Base-by-base conservation (phyloP, 2,797 vertebrate genomes). In the Myotis daubentonii region DNA sequence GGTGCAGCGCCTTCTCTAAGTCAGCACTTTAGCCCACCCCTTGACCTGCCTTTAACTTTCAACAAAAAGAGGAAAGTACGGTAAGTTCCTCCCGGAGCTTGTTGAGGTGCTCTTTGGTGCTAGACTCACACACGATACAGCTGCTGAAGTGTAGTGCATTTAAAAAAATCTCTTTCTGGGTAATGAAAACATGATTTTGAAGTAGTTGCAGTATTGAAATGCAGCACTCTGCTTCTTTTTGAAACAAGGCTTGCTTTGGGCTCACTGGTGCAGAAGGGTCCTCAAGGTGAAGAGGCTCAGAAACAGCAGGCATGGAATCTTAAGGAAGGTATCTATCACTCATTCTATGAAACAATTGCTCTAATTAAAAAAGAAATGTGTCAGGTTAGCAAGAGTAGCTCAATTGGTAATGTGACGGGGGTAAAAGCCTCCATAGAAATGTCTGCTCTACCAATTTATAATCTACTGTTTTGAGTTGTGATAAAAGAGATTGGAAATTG, bases 161-260 rank as follows among this genome's bases (percentile, higher is more conserved):
- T 55, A 3, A 88, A 94, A 95, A 94, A 87, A 91, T 47, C 72
- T 89, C 81, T 94, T 93, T 84, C 95, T 95, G 94, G 85, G 92
- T 94, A 97, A 96, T 87, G 93, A 96, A 97, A 97, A 96, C 94
- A 97, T 94, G 93, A 93, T 85, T 95, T 93, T 97, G 95, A 97
- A 97, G 96, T 95, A 96, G 92, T 93, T 88, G 87, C 81, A 90
- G 90, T 88, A 96, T 95, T 94, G 94, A 96, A 96, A 97, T 96
- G 93, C 92, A 95, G 93, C 91, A 95, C 94, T 97, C 87, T 71
- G 84, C 88, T 96, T 92, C 89, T 96, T 83, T 95, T 62, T 4
- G 33, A 95, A 96, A 94, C 85, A 88, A 94, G 94, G 28, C 94
- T 95, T 83, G 70, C 95, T 96, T 85, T 87, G 85, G 95, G 78